Base-by-base conservation (phyloP, 2,888 invertebrate genomes). In the Macrophya annulata region DNA sequence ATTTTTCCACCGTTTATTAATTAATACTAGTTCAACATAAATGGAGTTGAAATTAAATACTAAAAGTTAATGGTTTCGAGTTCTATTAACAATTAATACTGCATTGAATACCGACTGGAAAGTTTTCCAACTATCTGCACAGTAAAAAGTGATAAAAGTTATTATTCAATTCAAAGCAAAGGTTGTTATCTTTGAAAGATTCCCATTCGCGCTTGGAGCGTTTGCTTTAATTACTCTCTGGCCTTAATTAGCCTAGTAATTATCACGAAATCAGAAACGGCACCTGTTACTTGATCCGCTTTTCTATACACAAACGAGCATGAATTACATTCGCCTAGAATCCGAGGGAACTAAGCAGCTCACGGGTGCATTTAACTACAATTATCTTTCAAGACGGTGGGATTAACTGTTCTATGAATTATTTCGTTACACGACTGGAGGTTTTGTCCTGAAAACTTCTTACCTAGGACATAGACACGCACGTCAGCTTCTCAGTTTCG, bases 261-360 rank as follows among this genome's bases (percentile, higher is more conserved):
- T 79, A 79, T 79, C 79, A 59, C 31, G 40, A 79, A 79, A 79
- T 79, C 79, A 55, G 79, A 40, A 79, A 45, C 55, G 31, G 79
- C 79, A 59, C 55, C 59, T 79, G 79, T 79, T 79, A 79, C 79
- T 79, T n/a, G 79, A 79, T 79, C 55, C 40, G 79, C 37, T 31
- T 79, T 79, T 48, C 25, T 48, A 48, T 76, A 76, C 48, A 45
- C 48, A 48, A 37, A 48, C 17, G 25, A 45, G 76, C 76, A 25
- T 76, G 48, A 43, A 76, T 76, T 76, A 25, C 5, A 48, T 45
- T 40, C 40, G 72, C 72, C 12, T 31, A 8, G 15, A 51, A 25
- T 48, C 25, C 9, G 15, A 25, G 0, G 12, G 59, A 79, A n/a
- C 17, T 59, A 55, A 37, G 51, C 59, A 79, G 37, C 37, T 79